phyloP scores from a whole-genome alignment of 2,797 vertebrate species.

The Chrysocyon brachyurus region DNA sequence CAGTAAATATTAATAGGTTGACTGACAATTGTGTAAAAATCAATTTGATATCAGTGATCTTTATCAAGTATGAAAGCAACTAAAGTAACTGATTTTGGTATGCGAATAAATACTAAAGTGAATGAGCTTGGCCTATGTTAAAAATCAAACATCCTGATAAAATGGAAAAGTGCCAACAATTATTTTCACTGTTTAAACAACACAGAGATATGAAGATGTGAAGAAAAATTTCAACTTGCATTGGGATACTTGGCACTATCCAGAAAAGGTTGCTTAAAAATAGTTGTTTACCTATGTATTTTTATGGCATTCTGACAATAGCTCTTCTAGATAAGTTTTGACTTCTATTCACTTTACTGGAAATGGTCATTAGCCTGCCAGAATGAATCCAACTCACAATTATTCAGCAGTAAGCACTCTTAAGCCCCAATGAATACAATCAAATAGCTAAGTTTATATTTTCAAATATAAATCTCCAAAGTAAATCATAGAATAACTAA shows the following conservation, averaged over 20 bases:
- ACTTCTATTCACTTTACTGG: constrained; percentile 46
- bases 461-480: constrained; percentile 37
- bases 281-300: constrained; percentile 25
- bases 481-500: not conserved
- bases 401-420: constrained; percentile 1
- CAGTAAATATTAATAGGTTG: not conserved
- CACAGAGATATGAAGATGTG: not conserved
- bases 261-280: constrained; percentile 48
- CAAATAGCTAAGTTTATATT: constrained; percentile 47
- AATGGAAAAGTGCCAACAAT: constrained; percentile 13
- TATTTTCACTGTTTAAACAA: constrained; percentile 38
- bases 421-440: not conserved
- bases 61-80: constrained; percentile 33
- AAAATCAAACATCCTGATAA: constrained; percentile 48
- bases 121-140: not conserved
- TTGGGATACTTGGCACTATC: constrained; percentile 8
- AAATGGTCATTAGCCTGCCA: constrained; percentile 49
- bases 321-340: not conserved
- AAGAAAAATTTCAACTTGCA: constrained; percentile 50
- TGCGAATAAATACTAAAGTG: not conserved
- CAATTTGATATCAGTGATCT: not conserved
- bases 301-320: constrained; percentile 42
- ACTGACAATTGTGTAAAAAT: constrained; percentile 60
- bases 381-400: constrained; percentile 65
- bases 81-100: constrained; percentile 54